Evolutionary conservation across 37 sponge, comb jelly and placozoan species (phyloP).

Genomic region (Ephydatia muelleri): DNA sequence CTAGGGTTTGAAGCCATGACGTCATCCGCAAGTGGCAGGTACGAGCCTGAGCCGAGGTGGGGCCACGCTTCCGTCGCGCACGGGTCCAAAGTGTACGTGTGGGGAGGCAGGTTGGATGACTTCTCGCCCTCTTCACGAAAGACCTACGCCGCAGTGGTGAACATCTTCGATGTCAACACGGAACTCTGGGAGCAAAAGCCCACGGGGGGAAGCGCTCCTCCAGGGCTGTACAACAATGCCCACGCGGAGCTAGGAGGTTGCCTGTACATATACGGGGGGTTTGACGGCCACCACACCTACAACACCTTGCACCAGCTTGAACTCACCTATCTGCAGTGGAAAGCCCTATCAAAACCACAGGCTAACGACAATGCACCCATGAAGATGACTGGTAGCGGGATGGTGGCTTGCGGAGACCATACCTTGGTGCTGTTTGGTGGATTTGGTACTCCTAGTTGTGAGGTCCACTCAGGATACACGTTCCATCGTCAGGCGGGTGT

Average conservation of each 20-base stretch:
- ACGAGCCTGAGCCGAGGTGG: conserved; percentile 47
- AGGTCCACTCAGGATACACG: conserved; percentile 2
- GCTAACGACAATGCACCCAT: conserved; percentile 16
- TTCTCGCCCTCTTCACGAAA: conserved; percentile 17
- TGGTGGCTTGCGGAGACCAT: conserved; percentile 34
- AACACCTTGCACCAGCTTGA: conserved; percentile 42
- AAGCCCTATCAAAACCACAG: neutral
- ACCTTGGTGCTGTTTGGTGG: conserved; percentile 58
- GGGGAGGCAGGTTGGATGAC: conserved; percentile 50
- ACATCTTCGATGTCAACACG: conserved; percentile 33
- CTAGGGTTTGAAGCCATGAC: neutral
- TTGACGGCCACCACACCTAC: conserved; percentile 42
- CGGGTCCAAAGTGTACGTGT: conserved; percentile 40
- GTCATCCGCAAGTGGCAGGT: neutral
- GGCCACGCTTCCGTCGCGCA: conserved; percentile 29
- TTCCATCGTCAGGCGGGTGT: neutral
- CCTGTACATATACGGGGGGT: conserved; percentile 53
- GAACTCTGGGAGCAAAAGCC: conserved; percentile 42
- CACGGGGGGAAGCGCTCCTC: conserved; percentile 23
- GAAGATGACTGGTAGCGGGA: conserved; percentile 65
- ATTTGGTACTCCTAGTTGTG: conserved; percentile 23
- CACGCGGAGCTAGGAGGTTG: conserved; percentile 13
- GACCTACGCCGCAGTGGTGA: conserved; percentile 13
- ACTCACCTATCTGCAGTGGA: conserved; percentile 32
- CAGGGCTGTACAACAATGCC: conserved; percentile 47